Base-by-base conservation (phyloP, 2,113 vertebrate species). In the Thinocorus orbignyianus region DNA sequence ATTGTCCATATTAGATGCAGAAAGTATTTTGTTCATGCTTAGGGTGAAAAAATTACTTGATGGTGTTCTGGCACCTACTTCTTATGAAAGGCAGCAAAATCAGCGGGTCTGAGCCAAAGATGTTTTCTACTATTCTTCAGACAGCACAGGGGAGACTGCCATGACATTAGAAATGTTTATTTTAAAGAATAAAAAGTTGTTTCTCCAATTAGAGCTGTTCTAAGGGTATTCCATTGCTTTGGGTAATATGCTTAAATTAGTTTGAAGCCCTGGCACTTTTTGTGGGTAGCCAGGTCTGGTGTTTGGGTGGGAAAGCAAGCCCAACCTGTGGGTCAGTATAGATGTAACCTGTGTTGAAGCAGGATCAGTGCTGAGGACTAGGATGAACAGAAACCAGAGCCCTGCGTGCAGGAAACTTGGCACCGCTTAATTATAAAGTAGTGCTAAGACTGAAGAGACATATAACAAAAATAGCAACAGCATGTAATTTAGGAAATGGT, bases 271-370 rank as follows among this genome's bases (percentile, higher is more conserved):
- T 10, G 48, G n/a, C 54, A 57, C 10, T 41, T 10, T 41, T 6
- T 4, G 1, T 23, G 46, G 35, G 61, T 12, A 37, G 3, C n/a
- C 4, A 9, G 39, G 30, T 3, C 16, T 12, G 8, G 26, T 0
- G 0, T 80, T 54, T 33, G 19, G 33, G 14, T 80, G 30, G 76
- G 35, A 79, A 37, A 1, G 4, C 57, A 74, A 71, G 15, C 30
- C 62, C 71, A 60, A 5, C 3, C 31, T 17, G 26, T 31, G 37
- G 19, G 10, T 33, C 79, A 48, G 17, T 2, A 11, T 1, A 30
- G 33, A 9, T 3, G 4, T 3, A 84, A 37, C 18, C 37, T 5
- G 3, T 9, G 5, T 0, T 6, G 60, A 19, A 20, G 44, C 20
- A 69, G 55, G 31, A 41, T 17, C 70, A 13, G 39, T 26, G 42